Evolutionary conservation across 2,797 vertebrate genomes (phyloP).

Genomic region (Cuniculus paca): DNA sequence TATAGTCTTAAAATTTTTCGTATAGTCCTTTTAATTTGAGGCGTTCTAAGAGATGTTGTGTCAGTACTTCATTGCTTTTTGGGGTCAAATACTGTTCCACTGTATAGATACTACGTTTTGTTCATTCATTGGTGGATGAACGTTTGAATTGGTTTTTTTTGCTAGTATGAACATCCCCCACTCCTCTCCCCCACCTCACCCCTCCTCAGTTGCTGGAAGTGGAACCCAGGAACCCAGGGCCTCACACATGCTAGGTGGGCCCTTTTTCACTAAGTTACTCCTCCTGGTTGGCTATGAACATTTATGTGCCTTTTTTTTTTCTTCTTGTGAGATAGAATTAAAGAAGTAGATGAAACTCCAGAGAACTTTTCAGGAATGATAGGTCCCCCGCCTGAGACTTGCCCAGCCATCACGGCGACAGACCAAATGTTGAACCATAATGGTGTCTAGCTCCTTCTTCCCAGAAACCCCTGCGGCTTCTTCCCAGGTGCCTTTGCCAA

Average conservation of each 20-base stretch:
- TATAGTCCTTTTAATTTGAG: background rate
- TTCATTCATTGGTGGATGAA: background rate
- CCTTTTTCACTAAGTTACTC: background rate
- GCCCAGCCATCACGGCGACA: too few species aligned
- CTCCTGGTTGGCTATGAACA: background rate
- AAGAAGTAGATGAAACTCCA: slow-evolving; percentile 51
- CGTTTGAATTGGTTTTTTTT: background rate
- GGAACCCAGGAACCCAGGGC: background rate
- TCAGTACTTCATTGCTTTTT: background rate
- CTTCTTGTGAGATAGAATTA: background rate
- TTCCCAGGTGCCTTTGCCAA: too few species aligned
- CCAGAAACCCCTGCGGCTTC: too few species aligned
- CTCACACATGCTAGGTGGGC: background rate
- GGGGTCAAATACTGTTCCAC: background rate
- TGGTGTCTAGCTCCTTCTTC: too few species aligned
- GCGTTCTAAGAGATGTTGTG: background rate
- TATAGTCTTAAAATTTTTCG: background rate
- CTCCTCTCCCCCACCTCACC: background rate
- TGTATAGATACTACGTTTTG: background rate
- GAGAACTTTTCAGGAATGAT: slow-evolving; percentile 32
- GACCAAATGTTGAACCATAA: too few species aligned
- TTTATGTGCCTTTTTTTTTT: background rate
- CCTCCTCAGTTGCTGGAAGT: background rate
- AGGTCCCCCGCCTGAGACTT: too few species aligned
- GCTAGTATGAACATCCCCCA: background rate